Base-by-base conservation (phyloP, 2,888 invertebrate species). In the Dolichomitus sp. region DNA sequence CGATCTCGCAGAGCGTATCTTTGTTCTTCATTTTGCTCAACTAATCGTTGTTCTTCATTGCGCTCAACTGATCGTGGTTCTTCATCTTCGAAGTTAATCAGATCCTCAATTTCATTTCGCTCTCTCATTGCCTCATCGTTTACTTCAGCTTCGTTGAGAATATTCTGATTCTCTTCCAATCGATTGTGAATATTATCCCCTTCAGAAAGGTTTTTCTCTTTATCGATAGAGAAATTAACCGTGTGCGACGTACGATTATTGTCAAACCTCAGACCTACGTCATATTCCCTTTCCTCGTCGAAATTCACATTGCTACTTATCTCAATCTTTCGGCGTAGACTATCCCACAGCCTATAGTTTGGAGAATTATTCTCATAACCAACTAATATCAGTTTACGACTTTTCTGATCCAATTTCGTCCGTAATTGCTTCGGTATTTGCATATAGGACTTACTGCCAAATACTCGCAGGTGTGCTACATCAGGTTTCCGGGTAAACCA, bases 1-100 rank as follows among this genome's bases (percentile, higher is more conserved):
- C 76, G 69, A 23, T 65, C 45, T n/a, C 75, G 70, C 40, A 70
- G 80, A 40, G 63, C 12, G n/a, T 61, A 61, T 61, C 61, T 61
- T 33, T 40, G 33, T 14, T 61, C 61, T 57, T 52, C 63, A 50
- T 2, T 48, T 48, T 37, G 45, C 52, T 69, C 74, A 70, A 23
- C 40, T 66, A 66, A 30, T 14, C 50, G 61, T 61, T 54, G 54
- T 17, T 54, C 23, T 54, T 37, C 61, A 37, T 2, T 54, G 30
- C 52, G 42, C 52, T 45, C 27, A 40, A n/a, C 19, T 40, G 14
- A 27, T 45, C 59, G 23, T 59, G 7, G 40, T 9, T 57, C 54
- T 57, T 57, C 27, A 27, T 57, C 27, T 57, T 7, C 27, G 27
- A 57, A 27, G 27, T 57, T 27, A 50, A 50, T 50, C 17, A 7